Evolutionary conservation across 2,888 invertebrate species (phyloP), one percentile per base, ranked within the genome.

Genomic region (Aethes cnicana): DNA sequence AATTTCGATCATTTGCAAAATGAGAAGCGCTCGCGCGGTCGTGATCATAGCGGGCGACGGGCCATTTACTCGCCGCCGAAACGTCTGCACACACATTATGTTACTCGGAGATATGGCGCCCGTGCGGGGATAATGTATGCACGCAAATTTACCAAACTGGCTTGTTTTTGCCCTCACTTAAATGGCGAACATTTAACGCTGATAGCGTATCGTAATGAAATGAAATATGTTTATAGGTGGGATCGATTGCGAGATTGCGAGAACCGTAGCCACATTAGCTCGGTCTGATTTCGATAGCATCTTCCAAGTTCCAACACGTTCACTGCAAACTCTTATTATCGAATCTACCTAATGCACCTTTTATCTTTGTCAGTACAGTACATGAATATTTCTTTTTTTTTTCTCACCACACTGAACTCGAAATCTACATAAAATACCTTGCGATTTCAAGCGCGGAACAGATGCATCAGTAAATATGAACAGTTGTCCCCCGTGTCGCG

Each of bases 1-100:
- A 55, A 52, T 36, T 33, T 43, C 11, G 53, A 48, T 48, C 14
- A 47, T 30, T 16, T 36, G 25, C 47, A 47, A 43, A 41, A 12
- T 53, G 37, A 56, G 49, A 53, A 54, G 17, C 43, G 54, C 36
- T 52, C 54, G 41, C 52, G 53, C 56, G 61, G 55, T 54, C 61
- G 59, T 62, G 64, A 63, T 65, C 62, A 59, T 62, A 53, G 56
- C 52, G 53, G 55, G 35, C 48, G 53, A 35, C 30, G 43, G 43
- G 50, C 52, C 52, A 55, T 52, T 53, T 50, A 25, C 33, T 32
- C 44, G 36, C 26, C 50, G 53, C 47, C 47, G 39, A 42, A 35
- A 32, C 49, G 53, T 49, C 53, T 56, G 41, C 39, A 52, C 50
- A 50, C 44, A 52, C 52, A 39, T 46, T 52, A 52, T 33, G 46